Evolutionary conservation across 2,888 invertebrate species (phyloP), one percentile per base, ranked within the genome.

Genomic region (Boloria euphrosyne): DNA sequence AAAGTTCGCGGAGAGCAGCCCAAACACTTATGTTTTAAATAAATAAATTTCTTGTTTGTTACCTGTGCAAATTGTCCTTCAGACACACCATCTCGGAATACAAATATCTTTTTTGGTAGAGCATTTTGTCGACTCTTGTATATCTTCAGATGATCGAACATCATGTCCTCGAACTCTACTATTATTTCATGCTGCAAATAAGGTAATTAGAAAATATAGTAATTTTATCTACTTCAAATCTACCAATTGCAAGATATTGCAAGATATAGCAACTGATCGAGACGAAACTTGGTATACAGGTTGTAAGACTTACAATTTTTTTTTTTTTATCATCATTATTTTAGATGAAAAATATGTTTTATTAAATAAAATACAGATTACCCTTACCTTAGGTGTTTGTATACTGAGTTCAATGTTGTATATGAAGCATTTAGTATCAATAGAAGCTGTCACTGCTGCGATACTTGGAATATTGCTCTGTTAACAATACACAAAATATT

Each of bases 21-120:
- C n/a, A n/a, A n/a, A n/a, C n/a, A n/a, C n/a, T n/a, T n/a, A n/a
- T n/a, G n/a, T n/a, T n/a, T n/a, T n/a, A n/a, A n/a, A n/a, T n/a
- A n/a, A n/a, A n/a, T n/a, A n/a, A n/a, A n/a, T 38, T 38, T 10
- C 64, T 52, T 14, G 44, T 46, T 65, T 4, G 4, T 16, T 75
- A 95, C 94, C 81, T 93, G 89, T 4, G 92, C 86, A 79, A 97
- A 97, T 75, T 97, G 96, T 0, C 97, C 97, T 77, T 98, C 97
- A 0, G 96, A 96, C 0, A 98, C 97, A 0, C 98, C 98, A 80
- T 98, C 98, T 0, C 98, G 94, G 83, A 95, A 96, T 66, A 97
- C 96, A 54, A 96, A 93, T 59, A 98, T 95, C 72, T 93, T 93
- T 54, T 80, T 79, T 0, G 96, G 96, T 66, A 93, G 85, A 0